Conservation (phyloP, 1,140 invertebrate species). For the Teleopsis dalmanni region DNA sequence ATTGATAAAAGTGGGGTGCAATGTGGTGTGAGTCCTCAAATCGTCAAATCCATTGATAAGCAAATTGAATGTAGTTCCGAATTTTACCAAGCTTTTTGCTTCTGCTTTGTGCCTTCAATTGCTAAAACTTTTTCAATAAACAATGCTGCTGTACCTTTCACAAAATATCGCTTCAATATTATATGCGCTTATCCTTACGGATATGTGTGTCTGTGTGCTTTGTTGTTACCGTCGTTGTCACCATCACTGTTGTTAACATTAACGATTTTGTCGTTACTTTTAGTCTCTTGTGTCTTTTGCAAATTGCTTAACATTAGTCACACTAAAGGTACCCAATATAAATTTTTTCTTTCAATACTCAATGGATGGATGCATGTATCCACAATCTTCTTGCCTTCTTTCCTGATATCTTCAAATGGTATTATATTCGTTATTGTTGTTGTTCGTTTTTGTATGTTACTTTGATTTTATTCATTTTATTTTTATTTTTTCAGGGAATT, state of each 20-base stretch:
- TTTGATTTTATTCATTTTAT: conserved; percentile 5
- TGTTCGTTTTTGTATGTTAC: no score
- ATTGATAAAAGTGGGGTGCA: no score
- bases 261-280: conserved; percentile 15
- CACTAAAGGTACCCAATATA: no score
- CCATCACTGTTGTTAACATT: conserved; percentile 15
- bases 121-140: no score
- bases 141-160: no score
- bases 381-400: neutral
- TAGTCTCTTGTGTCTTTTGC: conserved; percentile 12
- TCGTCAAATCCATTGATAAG: conserved; percentile 8
- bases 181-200: neutral
- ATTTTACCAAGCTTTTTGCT: neutral
- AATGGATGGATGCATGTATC: no score
- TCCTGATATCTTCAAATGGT: neutral
- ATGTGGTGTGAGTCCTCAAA: no score
- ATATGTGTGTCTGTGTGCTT: neutral
- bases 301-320: conserved; percentile 16
- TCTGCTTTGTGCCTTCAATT: neutral
- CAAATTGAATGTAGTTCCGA: conserved; percentile 12
- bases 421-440: no score
- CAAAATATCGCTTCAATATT: neutral
- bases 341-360: no score
- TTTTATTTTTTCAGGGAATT: conserved; percentile 9
- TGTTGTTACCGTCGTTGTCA: conserved; percentile 3